Evolutionary conservation across 2,797 vertebrate species (phyloP).

Genomic region (Tachyglossus aculeatus): DNA sequence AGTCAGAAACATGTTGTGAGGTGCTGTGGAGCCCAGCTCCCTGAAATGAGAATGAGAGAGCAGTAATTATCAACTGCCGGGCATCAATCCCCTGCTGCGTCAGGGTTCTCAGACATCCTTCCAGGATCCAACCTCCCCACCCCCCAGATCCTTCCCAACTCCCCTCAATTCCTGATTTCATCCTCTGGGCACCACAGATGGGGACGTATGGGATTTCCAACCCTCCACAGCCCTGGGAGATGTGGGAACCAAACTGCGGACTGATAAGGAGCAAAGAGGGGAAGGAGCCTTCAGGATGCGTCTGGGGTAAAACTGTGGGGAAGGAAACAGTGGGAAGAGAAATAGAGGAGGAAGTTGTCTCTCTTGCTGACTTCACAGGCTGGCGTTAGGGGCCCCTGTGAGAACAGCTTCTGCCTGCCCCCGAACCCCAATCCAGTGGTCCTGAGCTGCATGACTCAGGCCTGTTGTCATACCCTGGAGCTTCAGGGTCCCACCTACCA

Average conservation of each 20-base stretch:
- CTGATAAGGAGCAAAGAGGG: background rate
- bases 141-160: conserved; percentile 38
- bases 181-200: background rate
- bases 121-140: conserved; percentile 73
- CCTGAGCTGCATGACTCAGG: no score
- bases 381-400: no score
- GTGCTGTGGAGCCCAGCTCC: conserved; percentile 41
- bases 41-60: conserved; percentile 78
- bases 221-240: no score
- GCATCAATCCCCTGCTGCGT: conserved; percentile 91
- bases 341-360: background rate
- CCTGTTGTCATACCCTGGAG: background rate
- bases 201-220: background rate
- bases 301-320: no score
- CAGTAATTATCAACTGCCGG: conserved; percentile 83
- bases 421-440: no score
- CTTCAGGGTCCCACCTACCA: no score
- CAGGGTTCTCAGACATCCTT: conserved; percentile 70
- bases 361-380: background rate
- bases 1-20: conserved; percentile 52
- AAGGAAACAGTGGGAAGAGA: background rate
- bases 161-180: background rate
- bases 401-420: background rate
- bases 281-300: background rate
- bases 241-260: no score